phyloP scores from a whole-genome alignment of 2,797 vertebrate genomes.

The Apodemus agrarius region DNA sequence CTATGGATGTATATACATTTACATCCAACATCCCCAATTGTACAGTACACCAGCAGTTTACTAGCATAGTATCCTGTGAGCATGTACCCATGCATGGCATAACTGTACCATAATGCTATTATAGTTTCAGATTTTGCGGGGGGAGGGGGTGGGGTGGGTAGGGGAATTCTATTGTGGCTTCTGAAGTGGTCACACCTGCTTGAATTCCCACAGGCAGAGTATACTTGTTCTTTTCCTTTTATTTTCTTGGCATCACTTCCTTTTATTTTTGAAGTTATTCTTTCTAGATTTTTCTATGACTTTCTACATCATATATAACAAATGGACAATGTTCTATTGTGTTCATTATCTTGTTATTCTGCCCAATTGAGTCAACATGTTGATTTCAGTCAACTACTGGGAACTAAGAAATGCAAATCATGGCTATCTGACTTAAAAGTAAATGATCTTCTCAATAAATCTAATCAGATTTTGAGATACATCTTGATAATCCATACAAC shows the following conservation, averaged over 20 bases:
- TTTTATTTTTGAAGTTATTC: neutral
- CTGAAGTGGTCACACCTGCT: neutral
- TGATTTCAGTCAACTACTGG: neutral
- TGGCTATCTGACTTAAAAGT: neutral
- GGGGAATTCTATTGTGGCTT: neutral
- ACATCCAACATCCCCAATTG: neutral
- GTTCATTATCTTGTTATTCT: neutral
- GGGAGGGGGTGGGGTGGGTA: too few relatives aligned
- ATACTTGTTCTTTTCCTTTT: neutral
- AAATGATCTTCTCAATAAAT: neutral
- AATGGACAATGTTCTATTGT: neutral
- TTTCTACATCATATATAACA: neutral
- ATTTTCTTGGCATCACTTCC: neutral
- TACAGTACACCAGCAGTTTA: too few relatives aligned
- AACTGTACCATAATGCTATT: neutral
- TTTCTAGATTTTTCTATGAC: neutral
- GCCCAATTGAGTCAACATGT: neutral
- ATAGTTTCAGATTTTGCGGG: neutral
- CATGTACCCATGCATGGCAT: neutral
- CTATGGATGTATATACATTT: too few relatives aligned
- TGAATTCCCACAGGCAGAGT: neutral
- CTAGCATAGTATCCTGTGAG: neutral
- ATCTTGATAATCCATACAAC: neutral
- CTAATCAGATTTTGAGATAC: neutral
- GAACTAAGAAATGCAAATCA: neutral